Percentiles rank a stretch among this genome's conserved stretches.
These are phyloP conservation scores for Saguinus midas DNA, from an alignment of 2,113 vertebrate species.

Conservation along the genomic window DNA sequence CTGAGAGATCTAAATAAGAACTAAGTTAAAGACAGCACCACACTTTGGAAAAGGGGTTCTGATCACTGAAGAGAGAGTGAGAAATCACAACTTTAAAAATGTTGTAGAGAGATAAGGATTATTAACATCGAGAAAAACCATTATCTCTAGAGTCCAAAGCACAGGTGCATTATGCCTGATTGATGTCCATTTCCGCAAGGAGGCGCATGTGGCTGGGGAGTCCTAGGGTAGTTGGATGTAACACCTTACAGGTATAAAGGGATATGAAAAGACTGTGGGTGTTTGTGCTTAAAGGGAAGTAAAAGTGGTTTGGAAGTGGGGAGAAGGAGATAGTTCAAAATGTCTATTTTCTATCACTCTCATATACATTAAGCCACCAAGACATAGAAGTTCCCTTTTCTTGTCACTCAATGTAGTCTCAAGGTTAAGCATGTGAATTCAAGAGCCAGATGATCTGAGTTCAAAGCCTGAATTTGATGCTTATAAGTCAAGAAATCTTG, in stretches of 20 bases:
- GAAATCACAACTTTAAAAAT: neutral
- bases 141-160: neutral
- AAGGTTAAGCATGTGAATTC: neutral
- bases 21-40: neutral
- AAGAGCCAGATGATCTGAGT: neutral
- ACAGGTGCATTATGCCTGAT: no score
- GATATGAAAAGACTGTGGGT: neutral
- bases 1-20: neutral
- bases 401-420: neutral
- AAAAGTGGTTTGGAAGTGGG: neutral
- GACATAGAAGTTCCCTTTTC: neutral
- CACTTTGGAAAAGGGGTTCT: neutral
- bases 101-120: neutral
- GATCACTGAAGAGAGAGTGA: neutral
- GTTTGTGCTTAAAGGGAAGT: neutral
- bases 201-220: fast-evolving
- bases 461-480: neutral
- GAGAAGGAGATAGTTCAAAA: neutral
- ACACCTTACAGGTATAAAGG: neutral
- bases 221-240: neutral
- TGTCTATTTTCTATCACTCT: neutral
- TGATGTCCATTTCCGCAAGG: neutral
- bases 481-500: neutral
- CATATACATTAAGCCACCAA: neutral
- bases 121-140: neutral